Evolutionary conservation across 2,113 vertebrate genomes (phyloP), one percentile per base, ranked within the genome.

Genomic region (Pungitius pungitius): DNA sequence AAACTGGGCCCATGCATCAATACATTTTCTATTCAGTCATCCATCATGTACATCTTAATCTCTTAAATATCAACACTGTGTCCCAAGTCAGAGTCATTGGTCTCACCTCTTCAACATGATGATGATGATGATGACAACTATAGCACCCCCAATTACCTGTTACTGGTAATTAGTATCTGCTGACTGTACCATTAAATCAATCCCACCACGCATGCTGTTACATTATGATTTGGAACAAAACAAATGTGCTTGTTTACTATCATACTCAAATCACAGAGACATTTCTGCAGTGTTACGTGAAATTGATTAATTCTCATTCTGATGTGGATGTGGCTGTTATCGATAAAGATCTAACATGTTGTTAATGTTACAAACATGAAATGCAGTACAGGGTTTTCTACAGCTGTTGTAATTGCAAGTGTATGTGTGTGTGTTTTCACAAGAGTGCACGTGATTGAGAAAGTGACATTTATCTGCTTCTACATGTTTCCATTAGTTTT

Each of bases 11-110:
- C n/a, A n/a, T 52, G 66, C 68, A 72, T 79, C 58, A 35, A 73
- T 35, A 61, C 70, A 81, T 83, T 37, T 59, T 61, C 78, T 81
- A 74, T 63, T 78, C 10, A 72, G 51, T 49, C 63, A 83, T 72
- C 80, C 55, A 82, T 75, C 63, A 45, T 59, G 26, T 82, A 17
- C 60, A 60, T 20, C 30, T 62, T 52, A 27, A 59, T 77, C 40
- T 64, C 51, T 22, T 42, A 62, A 78, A 75, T 52, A 56, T 51
- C 69, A 20, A 11, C 35, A 15, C 15, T 65, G 55, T 64, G 17
- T 69, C 51, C 39, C 52, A 73, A 66, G 14, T 69, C 26, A 56
- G n/a, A n/a, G n/a, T n/a, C n/a, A n/a, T n/a, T 52, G 60, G 65
- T 78, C 58, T 69, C 33, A 22, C 56, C 52, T 57, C 43, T 63